Conservation (phyloP, 2,113 vertebrate species). For the Boulengeromyrus knoepffleri region DNA sequence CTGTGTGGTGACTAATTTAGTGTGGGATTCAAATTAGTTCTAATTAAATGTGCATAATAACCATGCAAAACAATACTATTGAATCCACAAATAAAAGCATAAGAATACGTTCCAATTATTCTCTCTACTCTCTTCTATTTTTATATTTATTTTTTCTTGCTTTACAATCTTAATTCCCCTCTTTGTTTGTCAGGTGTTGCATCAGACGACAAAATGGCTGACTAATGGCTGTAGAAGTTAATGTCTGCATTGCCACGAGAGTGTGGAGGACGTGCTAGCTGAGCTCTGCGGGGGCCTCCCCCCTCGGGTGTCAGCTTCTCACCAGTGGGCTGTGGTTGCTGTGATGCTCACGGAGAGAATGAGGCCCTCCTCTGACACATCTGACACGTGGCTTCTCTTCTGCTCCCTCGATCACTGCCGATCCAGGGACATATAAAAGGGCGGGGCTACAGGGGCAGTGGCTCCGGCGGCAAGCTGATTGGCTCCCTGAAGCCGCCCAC, state of each 20-base stretch:
- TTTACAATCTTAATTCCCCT: background rate
- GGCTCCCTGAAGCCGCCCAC: background rate
- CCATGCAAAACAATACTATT: background rate
- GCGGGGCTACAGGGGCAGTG: background rate
- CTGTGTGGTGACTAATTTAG: background rate
- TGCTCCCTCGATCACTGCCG: constrained; percentile 29
- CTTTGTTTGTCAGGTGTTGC: background rate
- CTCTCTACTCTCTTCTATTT: background rate
- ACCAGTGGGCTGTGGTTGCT: constrained; percentile 39
- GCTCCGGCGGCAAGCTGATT: background rate
- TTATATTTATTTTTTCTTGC: background rate
- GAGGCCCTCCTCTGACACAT: constrained; percentile 48
- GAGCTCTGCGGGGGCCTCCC: background rate
- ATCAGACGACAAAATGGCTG: background rate
- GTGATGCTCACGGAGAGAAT: constrained; percentile 40
- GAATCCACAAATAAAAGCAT: background rate
- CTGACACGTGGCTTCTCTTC: constrained; percentile 46
- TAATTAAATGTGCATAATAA: constrained; percentile 5
- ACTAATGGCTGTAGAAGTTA: background rate
- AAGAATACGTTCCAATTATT: background rate
- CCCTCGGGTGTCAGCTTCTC: constrained; percentile 18
- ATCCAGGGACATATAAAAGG: background rate
- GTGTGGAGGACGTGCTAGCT: background rate
- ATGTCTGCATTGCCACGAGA: background rate
- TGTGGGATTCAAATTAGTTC: background rate